Base-by-base conservation (phyloP, 2,797 vertebrate genomes). In the Myoxocephalus aenaeus region DNA sequence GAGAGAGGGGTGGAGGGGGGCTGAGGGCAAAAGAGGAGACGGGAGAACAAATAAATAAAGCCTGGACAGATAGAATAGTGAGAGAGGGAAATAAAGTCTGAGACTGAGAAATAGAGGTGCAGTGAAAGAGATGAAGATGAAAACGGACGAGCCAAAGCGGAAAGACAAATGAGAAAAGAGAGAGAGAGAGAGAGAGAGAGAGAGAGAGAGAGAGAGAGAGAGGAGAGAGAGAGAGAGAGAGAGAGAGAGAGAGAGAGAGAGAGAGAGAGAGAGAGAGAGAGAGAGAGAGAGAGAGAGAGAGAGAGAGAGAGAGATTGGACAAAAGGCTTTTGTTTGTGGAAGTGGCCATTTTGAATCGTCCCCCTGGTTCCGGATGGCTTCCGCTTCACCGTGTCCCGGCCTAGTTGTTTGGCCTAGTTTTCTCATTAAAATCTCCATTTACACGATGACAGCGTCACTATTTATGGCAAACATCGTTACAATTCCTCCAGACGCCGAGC, bases 241-340 rank as follows among this genome's bases (percentile, higher is more conserved):
- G 51, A 54, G 34, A 73, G 32, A 65, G 61, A 38, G 34, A 29
- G 51, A 54, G 34, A 71, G 32, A 67, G 46, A 86, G 29, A 29
- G 32, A 2, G 32, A 32, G 32, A 2, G 32, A 32, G 32, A 32
- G 32, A 1, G 5, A 32, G 5, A 2, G 32, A 32, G 32, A 32
- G 3, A 5, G 32, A 32, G 32, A 32, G 32, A 32, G 32, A 32
- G 32, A 32, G 42, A 48, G 36, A 61, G 40, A 40, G 2, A 22
- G 74, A 64, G 61, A 34, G 34, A 29, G 51, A 54, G 34, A 71
- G 34, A 67, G 46, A 86, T 67, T 22, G 44, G 77, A 95, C 93
- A 94, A 94, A 91, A 93, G 85, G 80, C 89, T 93, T 92, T 94
- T 95, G 92, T 94, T 87, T 18, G 79, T 83, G 17, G 63, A 83